Conservation (phyloP, 2,113 vertebrate species). For the Lonchura striata region DNA sequence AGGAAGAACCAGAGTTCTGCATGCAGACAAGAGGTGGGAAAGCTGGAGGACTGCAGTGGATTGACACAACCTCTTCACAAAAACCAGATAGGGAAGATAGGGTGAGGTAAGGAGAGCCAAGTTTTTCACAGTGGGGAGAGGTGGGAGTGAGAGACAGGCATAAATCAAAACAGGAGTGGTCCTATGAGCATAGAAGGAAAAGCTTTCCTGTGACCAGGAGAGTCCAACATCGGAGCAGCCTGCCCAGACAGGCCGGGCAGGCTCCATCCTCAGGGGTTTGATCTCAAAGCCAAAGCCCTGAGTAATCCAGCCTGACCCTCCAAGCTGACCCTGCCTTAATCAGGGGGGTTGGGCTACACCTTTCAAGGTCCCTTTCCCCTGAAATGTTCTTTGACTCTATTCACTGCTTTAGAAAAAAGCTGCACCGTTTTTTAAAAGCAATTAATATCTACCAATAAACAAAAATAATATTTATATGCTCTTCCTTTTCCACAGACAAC, state of each 20-base stretch:
- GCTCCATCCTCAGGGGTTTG: neutral
- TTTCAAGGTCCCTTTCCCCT: neutral
- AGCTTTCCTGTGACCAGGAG: neutral
- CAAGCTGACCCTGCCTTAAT: neutral
- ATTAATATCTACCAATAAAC: neutral
- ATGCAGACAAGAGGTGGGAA: neutral
- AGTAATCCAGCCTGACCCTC: neutral
- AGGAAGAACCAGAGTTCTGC: rapidly evolving
- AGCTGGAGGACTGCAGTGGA: neutral
- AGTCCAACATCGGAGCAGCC: neutral
- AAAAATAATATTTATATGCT: neutral
- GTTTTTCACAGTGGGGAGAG: neutral
- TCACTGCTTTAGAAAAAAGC: neutral
- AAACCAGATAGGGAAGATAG: neutral
- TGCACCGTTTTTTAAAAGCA: neutral
- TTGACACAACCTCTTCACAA: neutral
- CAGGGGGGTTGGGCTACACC: neutral
- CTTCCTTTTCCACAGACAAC: neutral
- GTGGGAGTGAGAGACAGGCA: neutral
- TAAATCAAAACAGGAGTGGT: neutral
- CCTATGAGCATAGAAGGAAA: neutral
- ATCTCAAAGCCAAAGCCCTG: neutral
- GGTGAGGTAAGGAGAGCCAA: neutral
- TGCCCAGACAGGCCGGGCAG: neutral
- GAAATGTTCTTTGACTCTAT: neutral